Evolutionary conservation across 2,888 invertebrate species (phyloP).

Genomic region (Melinaea marsaeus): DNA sequence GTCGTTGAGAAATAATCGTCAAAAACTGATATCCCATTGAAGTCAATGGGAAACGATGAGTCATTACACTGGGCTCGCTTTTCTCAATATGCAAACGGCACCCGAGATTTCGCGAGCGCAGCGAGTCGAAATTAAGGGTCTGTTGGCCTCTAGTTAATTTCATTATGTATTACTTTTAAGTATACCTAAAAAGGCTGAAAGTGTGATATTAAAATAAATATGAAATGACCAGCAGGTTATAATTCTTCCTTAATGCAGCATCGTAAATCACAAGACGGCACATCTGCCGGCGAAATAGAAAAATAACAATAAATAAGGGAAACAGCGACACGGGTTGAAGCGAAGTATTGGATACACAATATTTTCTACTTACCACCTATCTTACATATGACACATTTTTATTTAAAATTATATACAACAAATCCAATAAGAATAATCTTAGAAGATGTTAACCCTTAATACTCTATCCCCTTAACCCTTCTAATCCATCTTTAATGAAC

Average conservation of each 20-base stretch:
- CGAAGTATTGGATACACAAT: constrained; percentile 43
- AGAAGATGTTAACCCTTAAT: background rate
- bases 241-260: constrained; percentile 70
- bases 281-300: constrained; percentile 77
- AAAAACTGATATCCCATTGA: no score
- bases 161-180: no score
- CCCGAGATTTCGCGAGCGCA: no score
- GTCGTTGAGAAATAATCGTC: no score
- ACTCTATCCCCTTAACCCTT: constrained; percentile 30
- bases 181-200: background rate
- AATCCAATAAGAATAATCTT: no score
- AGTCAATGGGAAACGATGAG: no score
- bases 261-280: constrained; percentile 71
- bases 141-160: no score
- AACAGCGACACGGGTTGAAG: constrained; percentile 44
- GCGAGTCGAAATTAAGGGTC: no score
- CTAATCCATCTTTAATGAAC: constrained; percentile 67
- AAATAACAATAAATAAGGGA: constrained; percentile 77
- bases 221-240: constrained; percentile 54
- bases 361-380: constrained; percentile 15
- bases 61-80: no score
- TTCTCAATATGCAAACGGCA: no score
- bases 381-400: background rate
- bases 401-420: no score
- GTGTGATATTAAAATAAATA: constrained; percentile 23